A percentile compares a stretch with the other conserved stretches of the same genome.
Evolutionary conservation across 2,888 invertebrate genomes (phyloP).

Genomic region (Hipparchia semele): DNA sequence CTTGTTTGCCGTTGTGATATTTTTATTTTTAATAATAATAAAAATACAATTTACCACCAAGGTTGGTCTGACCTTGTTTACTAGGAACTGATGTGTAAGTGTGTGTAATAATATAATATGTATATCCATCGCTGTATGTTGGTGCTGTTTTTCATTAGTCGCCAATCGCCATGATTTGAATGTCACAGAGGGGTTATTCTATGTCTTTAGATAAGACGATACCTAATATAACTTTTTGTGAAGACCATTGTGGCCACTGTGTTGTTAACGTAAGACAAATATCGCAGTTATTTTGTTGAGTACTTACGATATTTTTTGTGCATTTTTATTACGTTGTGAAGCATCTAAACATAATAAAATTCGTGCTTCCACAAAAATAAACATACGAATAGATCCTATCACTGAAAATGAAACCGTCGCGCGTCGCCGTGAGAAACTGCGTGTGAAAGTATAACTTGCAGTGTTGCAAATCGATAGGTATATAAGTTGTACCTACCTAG

Average conservation of each 20-base stretch:
- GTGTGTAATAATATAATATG: constrained; percentile 53
- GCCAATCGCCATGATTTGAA: constrained; percentile 24
- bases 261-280: background rate
- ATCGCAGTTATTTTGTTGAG: background rate
- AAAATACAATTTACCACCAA: constrained; percentile 69
- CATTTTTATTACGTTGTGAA: constrained; percentile 3
- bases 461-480: too few species aligned
- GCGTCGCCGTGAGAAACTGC: background rate
- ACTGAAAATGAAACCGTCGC: background rate
- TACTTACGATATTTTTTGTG: background rate
- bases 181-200: constrained; percentile 22
- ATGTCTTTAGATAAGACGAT: constrained; percentile 3
- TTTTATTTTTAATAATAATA: constrained; percentile 71
- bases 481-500: too few species aligned
- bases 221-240: background rate
- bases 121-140: constrained; percentile 45
- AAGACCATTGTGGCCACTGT: background rate
- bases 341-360: background rate
- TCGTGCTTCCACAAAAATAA: background rate
- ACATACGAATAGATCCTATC: background rate
- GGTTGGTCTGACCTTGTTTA: constrained; percentile 75
- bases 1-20: constrained; percentile 73
- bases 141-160: constrained; percentile 40
- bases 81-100: constrained; percentile 67
- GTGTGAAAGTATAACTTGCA: background rate